These are phyloP conservation scores for Bombus affinis DNA, from an alignment of 1,140 invertebrate species.

Conservation along the genomic window DNA sequence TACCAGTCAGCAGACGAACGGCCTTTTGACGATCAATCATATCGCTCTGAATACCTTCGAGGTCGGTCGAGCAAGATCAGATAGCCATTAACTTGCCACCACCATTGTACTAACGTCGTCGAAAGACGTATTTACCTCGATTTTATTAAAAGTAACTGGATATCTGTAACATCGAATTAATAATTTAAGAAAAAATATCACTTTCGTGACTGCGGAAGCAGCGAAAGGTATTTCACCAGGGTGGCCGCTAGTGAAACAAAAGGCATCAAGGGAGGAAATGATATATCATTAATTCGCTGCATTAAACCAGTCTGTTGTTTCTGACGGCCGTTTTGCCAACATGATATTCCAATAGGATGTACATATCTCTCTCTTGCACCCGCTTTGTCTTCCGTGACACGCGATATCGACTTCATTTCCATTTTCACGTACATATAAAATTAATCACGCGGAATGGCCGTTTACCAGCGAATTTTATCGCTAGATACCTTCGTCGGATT, in stretches of 20 bases:
- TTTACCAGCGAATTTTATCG: conserved; percentile 8
- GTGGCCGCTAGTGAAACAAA: not conserved
- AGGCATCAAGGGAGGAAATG: conserved; percentile 6
- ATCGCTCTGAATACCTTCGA: conserved; percentile 12
- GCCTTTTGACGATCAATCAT: conserved; percentile 24
- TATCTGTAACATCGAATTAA: not conserved
- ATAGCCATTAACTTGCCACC: conserved; percentile 2
- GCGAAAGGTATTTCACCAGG: not conserved
- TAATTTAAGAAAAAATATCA: not conserved
- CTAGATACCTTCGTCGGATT: not conserved
- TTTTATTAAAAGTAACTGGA: not conserved
- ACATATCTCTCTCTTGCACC: not conserved
- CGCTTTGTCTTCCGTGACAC: not conserved
- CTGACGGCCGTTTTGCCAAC: conserved; percentile 29
- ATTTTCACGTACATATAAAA: conserved; percentile 19
- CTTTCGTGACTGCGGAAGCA: not conserved
- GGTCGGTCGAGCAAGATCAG: not conserved
- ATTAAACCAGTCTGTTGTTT: conserved; percentile 30
- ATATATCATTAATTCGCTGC: conserved; percentile 38
- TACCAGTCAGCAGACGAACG: conserved; percentile 6
- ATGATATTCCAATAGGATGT: conserved; percentile 15
- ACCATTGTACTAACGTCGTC: not conserved
- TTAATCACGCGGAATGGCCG: not conserved
- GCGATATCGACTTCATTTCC: conserved; percentile 37
- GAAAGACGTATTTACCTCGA: not conserved